Base-by-base conservation (phyloP, 2,113 vertebrate species). In the Halcyon malimbica region DNA sequence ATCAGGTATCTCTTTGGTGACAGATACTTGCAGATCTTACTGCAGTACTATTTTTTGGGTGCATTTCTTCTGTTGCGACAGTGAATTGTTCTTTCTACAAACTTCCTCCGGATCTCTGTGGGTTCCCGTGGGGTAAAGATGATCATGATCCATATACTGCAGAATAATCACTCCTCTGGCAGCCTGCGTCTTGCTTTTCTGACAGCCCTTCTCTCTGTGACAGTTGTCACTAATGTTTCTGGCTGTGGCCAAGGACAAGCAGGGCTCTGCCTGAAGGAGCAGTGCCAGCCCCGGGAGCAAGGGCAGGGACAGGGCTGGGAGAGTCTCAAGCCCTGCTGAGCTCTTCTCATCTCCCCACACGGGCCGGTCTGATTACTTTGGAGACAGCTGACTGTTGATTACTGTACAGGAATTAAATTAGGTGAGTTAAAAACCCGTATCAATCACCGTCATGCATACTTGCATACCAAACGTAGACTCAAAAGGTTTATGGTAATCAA, bases 371-470 rank as follows among this genome's bases (percentile, higher is more conserved):
- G 53, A 69, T 44, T 67, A 56, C 87, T 85, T 46, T 85, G 28
- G 56, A 86, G 79, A 68, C 67, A 81, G 69, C 90, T 62, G 83
- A 80, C 26, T 28, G 13, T 89, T 94, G 93, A 97, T 95, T 96
- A 81, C 95, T 92, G 56, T 65, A 67, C 73, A 69, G 87, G 93
- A 95, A 96, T 97, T 94, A 79, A 95, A 97, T 98, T 74, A 97
- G 96, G 84, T 67, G 86, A 87, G 91, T 82, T 76, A 84, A 96
- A 96, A 93, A 44, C 20, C 50, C 33, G 3, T 64, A 39, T 63
- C 96, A 83, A 69, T 91, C 95, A 84, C 73, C 33, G 75, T 75
- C 93, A 48, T 26, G 79, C 94, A 76, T 41, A 37, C 41, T 42
- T 91, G 73, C 56, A 26, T 81, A 33, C 16, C 78, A 89, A 88